Conservation (phyloP, 2,888 invertebrate species). For the Drosophila barbarae region DNA sequence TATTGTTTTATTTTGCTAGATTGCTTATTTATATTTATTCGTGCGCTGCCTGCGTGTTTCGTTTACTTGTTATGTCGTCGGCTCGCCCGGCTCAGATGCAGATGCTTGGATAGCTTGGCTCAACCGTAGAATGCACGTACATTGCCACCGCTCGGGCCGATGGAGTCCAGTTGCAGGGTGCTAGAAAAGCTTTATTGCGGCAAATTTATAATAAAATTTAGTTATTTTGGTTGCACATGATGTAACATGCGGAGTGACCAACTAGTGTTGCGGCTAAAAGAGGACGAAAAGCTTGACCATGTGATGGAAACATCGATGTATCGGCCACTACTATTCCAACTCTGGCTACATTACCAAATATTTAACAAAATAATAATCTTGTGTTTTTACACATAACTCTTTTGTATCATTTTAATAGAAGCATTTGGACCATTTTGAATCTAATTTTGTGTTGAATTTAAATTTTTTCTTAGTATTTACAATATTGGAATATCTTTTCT, state of each 20-base stretch:
- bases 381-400: background rate
- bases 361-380: background rate
- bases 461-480: background rate
- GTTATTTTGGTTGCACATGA: slow-evolving; percentile 25
- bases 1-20: slow-evolving; percentile 35
- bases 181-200: slow-evolving; percentile 12
- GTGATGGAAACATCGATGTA: background rate
- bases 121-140: slow-evolving; percentile 8
- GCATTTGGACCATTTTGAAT: background rate
- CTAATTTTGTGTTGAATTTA: background rate
- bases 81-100: slow-evolving; percentile 8
- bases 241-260: slow-evolving; percentile 25
- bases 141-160: slow-evolving; percentile 9
- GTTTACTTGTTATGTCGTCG: background rate
- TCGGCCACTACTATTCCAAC: background rate
- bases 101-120: slow-evolving; percentile 5
- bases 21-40: slow-evolving; percentile 53
- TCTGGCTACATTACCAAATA: background rate
- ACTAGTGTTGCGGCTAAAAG: background rate
- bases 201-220: slow-evolving; percentile 20
- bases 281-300: background rate
- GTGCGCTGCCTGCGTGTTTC: slow-evolving; percentile 11
- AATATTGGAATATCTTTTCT: background rate
- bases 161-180: slow-evolving; percentile 12
- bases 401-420: background rate